Percentiles rank a stretch among this genome's conserved stretches.
Evolutionary conservation across 2,888 invertebrate genomes (phyloP).

Genomic region (Dorcus parallelipipedus): DNA sequence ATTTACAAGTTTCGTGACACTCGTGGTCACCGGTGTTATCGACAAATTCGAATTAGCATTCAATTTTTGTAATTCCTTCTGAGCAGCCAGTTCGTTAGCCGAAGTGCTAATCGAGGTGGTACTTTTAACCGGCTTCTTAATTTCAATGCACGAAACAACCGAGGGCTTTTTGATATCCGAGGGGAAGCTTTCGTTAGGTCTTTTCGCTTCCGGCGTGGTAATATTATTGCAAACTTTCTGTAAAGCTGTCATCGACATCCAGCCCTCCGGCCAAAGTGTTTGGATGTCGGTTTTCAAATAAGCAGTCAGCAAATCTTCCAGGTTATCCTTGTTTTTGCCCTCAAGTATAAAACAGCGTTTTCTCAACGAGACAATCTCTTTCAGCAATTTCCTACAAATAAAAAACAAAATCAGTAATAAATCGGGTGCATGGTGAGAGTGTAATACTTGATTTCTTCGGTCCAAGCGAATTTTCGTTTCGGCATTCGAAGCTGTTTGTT

Average conservation of each 20-base stretch:
- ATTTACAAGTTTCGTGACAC: conserved; percentile 10
- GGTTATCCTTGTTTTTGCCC: conserved; percentile 48
- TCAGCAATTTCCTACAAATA: conserved; percentile 37
- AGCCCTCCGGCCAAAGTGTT: conserved; percentile 55
- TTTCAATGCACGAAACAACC: background rate
- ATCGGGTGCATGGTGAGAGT: background rate
- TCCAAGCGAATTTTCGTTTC: conserved; percentile 72
- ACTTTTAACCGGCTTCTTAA: background rate
- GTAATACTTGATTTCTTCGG: conserved; percentile 58
- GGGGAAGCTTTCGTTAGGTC: background rate
- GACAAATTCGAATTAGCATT: conserved; percentile 25
- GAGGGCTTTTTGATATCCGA: background rate
- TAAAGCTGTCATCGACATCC: conserved; percentile 50
- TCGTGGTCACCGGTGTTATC: conserved; percentile 25
- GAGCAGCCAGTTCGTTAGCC: background rate
- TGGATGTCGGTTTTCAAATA: conserved; percentile 52
- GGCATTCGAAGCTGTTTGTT: conserved; percentile 59
- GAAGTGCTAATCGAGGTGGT: background rate
- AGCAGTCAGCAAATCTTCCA: conserved; percentile 50
- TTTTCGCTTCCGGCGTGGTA: conserved; percentile 19
- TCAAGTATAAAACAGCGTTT: conserved; percentile 42
- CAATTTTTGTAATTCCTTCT: conserved; percentile 24
- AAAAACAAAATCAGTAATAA: background rate
- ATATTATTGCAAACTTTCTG: conserved; percentile 37
- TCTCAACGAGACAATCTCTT: conserved; percentile 40